These are phyloP conservation scores for Eretmocerus hayati DNA, from an alignment of 2,888 invertebrate species.

Conservation along the genomic window DNA sequence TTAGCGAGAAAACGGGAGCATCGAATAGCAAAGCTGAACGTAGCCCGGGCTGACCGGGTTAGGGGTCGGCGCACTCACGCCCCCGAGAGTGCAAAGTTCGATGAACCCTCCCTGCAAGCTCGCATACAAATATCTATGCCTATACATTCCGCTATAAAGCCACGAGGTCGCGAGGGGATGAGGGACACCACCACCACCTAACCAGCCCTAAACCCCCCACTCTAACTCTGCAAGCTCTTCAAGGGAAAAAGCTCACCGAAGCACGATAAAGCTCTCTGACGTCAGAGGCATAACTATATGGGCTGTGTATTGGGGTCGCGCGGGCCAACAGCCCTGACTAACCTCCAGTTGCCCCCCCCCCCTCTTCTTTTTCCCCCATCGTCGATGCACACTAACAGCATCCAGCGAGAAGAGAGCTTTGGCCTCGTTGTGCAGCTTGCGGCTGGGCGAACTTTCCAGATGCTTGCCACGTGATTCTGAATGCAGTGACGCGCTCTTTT, in stretches of 20 bases:
- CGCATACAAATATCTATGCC: too few species aligned
- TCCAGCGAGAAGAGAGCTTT: neutral
- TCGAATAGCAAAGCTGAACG: too few species aligned
- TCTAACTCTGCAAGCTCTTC: too few species aligned
- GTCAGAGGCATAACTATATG: conserved; percentile 21
- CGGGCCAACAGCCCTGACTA: conserved; percentile 20
- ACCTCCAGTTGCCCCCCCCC: neutral
- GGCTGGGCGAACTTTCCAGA: too few species aligned
- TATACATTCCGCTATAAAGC: too few species aligned
- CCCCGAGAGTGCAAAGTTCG: conserved; percentile 28
- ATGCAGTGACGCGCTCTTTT: too few species aligned
- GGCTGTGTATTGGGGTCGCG: neutral
- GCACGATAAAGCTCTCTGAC: conserved; percentile 19
- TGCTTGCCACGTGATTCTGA: too few species aligned
- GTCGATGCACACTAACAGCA: too few species aligned
- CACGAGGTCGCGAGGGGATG: conserved; percentile 22
- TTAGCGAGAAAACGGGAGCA: too few species aligned
- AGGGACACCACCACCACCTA: too few species aligned
- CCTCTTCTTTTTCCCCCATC: neutral
- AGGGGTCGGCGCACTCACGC: conserved; percentile 37
- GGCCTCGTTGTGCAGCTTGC: neutral
- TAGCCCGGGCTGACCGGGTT: conserved; percentile 46
- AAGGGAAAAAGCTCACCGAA: too few species aligned
- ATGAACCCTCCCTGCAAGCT: conserved; percentile 15
- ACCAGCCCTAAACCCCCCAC: too few species aligned